phyloP scores from a whole-genome alignment of 2,113 vertebrate species.

The Nycticryphes semicollaris region DNA sequence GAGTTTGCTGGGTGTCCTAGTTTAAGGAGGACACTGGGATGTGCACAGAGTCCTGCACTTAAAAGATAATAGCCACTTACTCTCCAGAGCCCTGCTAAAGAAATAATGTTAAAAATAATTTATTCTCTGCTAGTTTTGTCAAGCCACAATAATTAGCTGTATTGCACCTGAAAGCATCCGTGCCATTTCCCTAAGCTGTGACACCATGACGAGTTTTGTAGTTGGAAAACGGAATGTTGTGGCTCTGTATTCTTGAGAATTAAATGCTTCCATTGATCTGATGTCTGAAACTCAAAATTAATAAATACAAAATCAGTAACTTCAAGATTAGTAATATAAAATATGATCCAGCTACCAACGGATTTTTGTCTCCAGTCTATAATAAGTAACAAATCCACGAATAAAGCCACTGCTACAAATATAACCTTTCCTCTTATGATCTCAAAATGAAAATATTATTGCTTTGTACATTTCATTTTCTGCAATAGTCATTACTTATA shows the following conservation, averaged over 20 bases:
- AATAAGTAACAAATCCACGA: not conserved
- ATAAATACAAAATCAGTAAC: not conserved
- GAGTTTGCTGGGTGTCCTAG: not conserved
- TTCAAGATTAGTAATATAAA: slow-evolving; percentile 21
- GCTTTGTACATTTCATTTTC: not conserved
- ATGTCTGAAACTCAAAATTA: not conserved
- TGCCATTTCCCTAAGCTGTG: not conserved
- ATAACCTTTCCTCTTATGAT: not conserved
- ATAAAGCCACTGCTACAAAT: not conserved
- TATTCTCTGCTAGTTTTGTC: not conserved
- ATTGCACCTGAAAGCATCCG: not conserved
- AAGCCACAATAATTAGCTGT: not conserved
- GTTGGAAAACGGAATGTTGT: not conserved
- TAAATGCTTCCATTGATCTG: not conserved
- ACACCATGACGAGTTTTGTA: not conserved
- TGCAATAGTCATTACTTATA: not conserved
- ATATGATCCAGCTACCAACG: not conserved
- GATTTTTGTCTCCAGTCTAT: not conserved
- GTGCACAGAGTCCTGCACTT: not conserved
- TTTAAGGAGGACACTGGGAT: not conserved
- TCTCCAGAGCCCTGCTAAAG: not conserved
- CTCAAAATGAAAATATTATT: not conserved
- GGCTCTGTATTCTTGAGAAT: not conserved
- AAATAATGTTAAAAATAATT: not conserved
- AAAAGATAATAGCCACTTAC: not conserved